Conservation (phyloP, 2,113 vertebrate genomes). For the Coregonus clupeaformis region DNA sequence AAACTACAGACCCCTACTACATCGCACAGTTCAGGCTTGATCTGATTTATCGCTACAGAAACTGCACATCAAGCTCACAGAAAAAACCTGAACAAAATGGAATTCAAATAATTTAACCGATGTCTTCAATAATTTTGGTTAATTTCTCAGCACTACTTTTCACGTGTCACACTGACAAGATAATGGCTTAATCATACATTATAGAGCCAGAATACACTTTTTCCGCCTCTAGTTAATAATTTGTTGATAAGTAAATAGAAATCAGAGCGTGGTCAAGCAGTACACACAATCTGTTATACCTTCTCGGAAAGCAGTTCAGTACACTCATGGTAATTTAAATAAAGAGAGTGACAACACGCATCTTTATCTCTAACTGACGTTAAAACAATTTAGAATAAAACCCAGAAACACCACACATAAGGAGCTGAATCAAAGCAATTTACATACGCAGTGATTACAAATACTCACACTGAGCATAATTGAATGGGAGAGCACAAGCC, state of each 20-base stretch:
- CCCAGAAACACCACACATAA: neutral
- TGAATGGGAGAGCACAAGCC: conserved; percentile 27
- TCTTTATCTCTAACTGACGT: neutral
- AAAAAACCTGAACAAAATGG: no score
- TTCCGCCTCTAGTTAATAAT: conserved; percentile 29
- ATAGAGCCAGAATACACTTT: neutral
- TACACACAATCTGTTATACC: conserved; percentile 1
- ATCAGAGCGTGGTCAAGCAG: conserved; percentile 15
- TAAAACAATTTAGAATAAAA: neutral
- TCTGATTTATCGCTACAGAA: no score
- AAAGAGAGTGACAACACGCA: neutral
- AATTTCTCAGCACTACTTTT: neutral
- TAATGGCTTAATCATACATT: neutral
- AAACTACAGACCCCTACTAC: no score
- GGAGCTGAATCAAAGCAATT: neutral
- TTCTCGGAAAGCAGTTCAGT: neutral
- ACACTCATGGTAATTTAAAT: neutral
- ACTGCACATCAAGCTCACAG: no score
- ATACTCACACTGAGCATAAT: conserved; percentile 60
- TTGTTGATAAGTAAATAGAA: conserved; percentile 36
- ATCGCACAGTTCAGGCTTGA: no score
- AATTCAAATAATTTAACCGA: no score
- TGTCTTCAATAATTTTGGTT: neutral
- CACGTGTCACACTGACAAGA: neutral
- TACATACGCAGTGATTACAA: neutral